A percentile compares a stretch with the other conserved stretches of the same genome.
Conservation (phyloP, 2,113 vertebrate species). For the Strix aluco region DNA sequence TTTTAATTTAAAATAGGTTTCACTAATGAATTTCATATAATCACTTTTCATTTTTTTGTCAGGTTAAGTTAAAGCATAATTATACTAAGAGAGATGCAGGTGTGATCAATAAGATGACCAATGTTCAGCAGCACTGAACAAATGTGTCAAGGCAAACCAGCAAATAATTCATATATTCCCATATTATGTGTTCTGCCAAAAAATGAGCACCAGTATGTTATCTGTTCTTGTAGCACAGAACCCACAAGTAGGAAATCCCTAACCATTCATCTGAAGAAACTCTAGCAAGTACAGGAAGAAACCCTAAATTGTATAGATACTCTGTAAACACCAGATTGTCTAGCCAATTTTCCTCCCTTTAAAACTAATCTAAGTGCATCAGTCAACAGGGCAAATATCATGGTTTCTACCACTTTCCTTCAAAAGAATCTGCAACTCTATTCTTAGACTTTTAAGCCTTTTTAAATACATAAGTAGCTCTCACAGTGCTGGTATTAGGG, state of each 20-base stretch:
- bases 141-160: background rate
- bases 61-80: background rate
- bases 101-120: background rate
- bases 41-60: background rate
- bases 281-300: background rate
- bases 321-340: too few relatives aligned
- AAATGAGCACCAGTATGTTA: background rate
- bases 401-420: background rate
- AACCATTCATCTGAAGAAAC: background rate
- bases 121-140: background rate
- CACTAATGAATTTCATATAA: background rate
- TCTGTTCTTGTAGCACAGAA: background rate
- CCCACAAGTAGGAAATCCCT: background rate
- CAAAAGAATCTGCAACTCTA: background rate
- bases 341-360: background rate
- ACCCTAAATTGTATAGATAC: background rate
- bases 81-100: background rate
- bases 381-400: background rate
- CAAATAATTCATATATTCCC: background rate
- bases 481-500: background rate
- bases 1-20: background rate
- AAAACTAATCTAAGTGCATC: background rate
- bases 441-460: slow-evolving; percentile 45
- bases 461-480: slow-evolving; percentile 48
- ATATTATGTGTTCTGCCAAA: background rate